Percentiles rank a stretch among this genome's conserved stretches.
Conservation (phyloP, 1,140 invertebrate species). For the Spodoptera frugiperda region DNA sequence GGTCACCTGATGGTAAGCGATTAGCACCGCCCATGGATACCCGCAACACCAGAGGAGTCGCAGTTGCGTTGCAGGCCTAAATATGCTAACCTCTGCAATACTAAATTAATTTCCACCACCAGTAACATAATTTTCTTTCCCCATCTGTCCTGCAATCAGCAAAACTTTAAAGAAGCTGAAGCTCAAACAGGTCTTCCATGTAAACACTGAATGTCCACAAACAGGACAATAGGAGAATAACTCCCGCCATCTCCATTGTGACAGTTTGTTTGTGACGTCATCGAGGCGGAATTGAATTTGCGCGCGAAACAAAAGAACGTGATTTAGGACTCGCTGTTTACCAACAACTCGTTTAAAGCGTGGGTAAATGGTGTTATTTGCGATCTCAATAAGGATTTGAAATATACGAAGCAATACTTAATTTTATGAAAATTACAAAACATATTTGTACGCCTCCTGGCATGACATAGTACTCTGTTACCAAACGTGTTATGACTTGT, state of each 20-base stretch:
- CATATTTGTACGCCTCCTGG: no score
- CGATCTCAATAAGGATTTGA: neutral
- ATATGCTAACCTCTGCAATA: no score
- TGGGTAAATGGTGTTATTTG: neutral
- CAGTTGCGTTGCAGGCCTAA: no score
- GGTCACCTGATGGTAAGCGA: no score
- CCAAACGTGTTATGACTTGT: no score
- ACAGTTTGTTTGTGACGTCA: conserved; percentile 40
- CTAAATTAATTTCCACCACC: no score
- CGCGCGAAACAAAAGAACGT: conserved; percentile 42
- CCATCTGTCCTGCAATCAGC: no score
- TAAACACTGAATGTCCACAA: conserved; percentile 22
- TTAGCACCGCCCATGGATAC: no score
- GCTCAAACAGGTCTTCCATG: neutral
- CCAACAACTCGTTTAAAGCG: conserved; percentile 29
- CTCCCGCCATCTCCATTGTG: conserved; percentile 4
- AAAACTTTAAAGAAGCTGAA: no score
- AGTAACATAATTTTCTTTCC: no score
- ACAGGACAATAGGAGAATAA: conserved; percentile 11
- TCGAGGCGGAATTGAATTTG: conserved; percentile 48
- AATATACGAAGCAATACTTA: neutral
- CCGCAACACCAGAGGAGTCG: no score
- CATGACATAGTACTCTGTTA: no score
- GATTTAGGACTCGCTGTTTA: conserved; percentile 38
- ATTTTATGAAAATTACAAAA: neutral